A percentile compares a stretch with the other conserved stretches of the same genome.
Evolutionary conservation across 1,140 invertebrate species (phyloP).

Genomic region (Cecropterus lyciades): DNA sequence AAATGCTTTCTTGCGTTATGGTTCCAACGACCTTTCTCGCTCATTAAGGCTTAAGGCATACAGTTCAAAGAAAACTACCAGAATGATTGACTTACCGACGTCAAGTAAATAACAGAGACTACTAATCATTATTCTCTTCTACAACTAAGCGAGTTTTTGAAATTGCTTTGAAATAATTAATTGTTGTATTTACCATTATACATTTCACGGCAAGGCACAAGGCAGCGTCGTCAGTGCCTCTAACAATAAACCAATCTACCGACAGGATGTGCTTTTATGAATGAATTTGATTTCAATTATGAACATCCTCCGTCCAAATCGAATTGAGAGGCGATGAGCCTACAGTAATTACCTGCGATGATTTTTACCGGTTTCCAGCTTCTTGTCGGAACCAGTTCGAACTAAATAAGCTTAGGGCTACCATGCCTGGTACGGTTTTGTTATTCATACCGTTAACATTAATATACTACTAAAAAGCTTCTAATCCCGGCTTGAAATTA

Average conservation of each 20-base stretch:
- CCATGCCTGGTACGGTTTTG: conserved; percentile 1
- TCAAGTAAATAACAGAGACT: too few species aligned
- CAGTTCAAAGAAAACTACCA: conserved; percentile 1
- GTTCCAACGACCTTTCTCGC: conserved; percentile 17
- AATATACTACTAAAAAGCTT: too few species aligned
- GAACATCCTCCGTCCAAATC: conserved; percentile 48
- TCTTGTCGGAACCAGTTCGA: conserved; percentile 72
- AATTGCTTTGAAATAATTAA: too few species aligned
- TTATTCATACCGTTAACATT: too few species aligned
- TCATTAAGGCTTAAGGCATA: conserved; percentile 3
- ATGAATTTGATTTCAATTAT: conserved; percentile 44
- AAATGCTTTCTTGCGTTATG: conserved; percentile 24
- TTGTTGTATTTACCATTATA: too few species aligned
- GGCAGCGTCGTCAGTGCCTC: conserved; percentile 7
- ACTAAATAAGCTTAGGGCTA: conserved; percentile 21
- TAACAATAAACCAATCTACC: conserved; percentile 24
- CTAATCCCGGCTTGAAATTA: too few species aligned
- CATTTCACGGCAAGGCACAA: background rate
- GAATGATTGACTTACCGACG: conserved; percentile 3
- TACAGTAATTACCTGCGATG: conserved; percentile 73
- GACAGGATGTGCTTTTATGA: conserved; percentile 35
- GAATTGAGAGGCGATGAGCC: conserved; percentile 64
- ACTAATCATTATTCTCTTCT: too few species aligned
- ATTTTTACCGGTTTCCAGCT: conserved; percentile 74
- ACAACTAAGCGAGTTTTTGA: too few species aligned